Evolutionary conservation across 2,113 vertebrate genomes (phyloP).

Genomic region (Condylura cristata): DNA sequence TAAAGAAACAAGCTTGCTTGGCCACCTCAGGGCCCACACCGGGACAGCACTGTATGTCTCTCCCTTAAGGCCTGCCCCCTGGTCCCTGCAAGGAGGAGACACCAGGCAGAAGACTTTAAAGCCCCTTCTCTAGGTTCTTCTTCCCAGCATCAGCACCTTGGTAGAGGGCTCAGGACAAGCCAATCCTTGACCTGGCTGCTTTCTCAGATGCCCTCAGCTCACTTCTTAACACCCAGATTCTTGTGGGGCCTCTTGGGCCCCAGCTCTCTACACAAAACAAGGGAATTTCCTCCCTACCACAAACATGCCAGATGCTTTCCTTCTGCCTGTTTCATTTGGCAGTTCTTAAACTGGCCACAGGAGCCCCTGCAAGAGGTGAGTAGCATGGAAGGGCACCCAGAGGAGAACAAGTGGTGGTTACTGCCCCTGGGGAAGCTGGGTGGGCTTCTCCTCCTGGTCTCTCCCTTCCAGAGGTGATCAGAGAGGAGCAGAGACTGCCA

Average conservation of each 20-base stretch:
- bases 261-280: background rate
- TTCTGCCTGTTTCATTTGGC: background rate
- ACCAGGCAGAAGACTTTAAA: background rate
- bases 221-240: background rate
- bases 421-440: rapidly evolving
- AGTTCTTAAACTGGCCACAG: background rate
- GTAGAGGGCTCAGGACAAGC: background rate
- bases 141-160: background rate
- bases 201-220: background rate
- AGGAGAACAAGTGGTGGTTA: background rate
- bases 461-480: background rate
- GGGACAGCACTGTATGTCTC: no score
- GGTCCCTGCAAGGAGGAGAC: background rate
- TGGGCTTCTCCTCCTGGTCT: background rate
- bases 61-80: background rate
- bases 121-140: background rate
- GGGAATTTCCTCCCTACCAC: background rate
- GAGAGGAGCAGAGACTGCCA: background rate
- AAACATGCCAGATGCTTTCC: background rate
- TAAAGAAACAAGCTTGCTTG: background rate
- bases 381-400: rapidly evolving
- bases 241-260: background rate
- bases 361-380: rapidly evolving
- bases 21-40: background rate
- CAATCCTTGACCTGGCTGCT: background rate